Evolutionary conservation across 1,140 invertebrate species (phyloP).

Genomic region (Chironomus striatipennis): DNA sequence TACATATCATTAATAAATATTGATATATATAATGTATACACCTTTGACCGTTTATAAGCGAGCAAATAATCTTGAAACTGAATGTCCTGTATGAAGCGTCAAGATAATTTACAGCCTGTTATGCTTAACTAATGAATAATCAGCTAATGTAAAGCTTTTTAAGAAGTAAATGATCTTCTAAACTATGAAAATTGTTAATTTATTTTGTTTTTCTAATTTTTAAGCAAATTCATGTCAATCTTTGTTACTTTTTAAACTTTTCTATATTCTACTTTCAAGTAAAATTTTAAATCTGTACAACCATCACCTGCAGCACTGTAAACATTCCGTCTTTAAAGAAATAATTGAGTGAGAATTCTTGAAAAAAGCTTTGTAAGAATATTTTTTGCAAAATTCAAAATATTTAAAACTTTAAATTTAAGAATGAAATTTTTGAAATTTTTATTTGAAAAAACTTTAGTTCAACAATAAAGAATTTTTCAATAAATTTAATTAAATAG

Average conservation of each 20-base stretch:
- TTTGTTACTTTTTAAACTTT: neutral
- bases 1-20: neutral
- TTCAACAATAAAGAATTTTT: too few relatives aligned
- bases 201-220: neutral
- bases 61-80: neutral
- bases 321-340: too few relatives aligned
- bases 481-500: too few relatives aligned
- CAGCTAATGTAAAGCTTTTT: neutral
- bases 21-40: neutral
- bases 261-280: neutral
- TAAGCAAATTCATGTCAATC: neutral
- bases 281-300: conserved; percentile 1
- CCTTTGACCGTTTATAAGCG: neutral
- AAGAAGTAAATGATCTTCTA: neutral
- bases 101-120: neutral
- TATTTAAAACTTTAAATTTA: too few relatives aligned
- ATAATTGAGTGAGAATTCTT: too few relatives aligned
- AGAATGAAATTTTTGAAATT: too few relatives aligned
- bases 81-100: neutral
- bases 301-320: neutral
- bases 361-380: too few relatives aligned
- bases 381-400: too few relatives aligned
- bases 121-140: neutral
- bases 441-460: too few relatives aligned
- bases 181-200: neutral